Evolutionary conservation across 35 echinoderm and acorn worm species (phyloP), one percentile per base, ranked within the genome.

Genomic region (Apostichopus parvimensis): DNA sequence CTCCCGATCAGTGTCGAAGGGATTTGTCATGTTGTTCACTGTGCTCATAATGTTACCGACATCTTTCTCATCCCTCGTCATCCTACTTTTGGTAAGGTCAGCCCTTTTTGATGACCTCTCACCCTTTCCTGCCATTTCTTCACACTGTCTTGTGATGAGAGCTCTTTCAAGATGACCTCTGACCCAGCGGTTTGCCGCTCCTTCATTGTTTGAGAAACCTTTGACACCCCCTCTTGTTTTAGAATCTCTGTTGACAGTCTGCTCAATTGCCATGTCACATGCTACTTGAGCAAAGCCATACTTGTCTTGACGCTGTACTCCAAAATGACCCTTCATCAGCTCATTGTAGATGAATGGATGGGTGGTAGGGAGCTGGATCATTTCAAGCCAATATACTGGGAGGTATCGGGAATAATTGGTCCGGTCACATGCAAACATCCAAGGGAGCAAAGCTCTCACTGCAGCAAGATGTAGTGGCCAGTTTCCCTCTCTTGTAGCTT

Each of bases 91-190:
- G 4, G 86, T 89, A 23, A 95, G 79, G 75, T 93, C 94, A 53
- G 79, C 90, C 53, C 86, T 20, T 23, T 26, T 57, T 15, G 22
- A 2, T 13, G 81, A 28, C 18, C 45, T 90, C 52, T 93, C 53
- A 15, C 92, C 73, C 79, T 94, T 96, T 71, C 95, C 95, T 66
- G 95, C 92, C 93, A 96, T 94, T 22, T 94, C 85, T 68, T 96
- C 95, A 94, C 92, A 93, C 57, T n/a, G n/a, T n/a, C n/a, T n/a
- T n/a, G n/a, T n/a, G n/a, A n/a, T n/a, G n/a, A n/a, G n/a, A n/a
- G n/a, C n/a, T n/a, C n/a, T n/a, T n/a, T 94, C 95, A 87, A 90
- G 90, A 79, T 93, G 95, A 20, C 45, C 70, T 13, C 8, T 55
- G 18, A 89, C 91, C 95, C 90, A 96, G 9, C 87, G 87, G 75